These are phyloP conservation scores for Lytechinus pictus DNA, from an alignment of 35 echinoderm and acorn worm species.

Conservation along the genomic window DNA sequence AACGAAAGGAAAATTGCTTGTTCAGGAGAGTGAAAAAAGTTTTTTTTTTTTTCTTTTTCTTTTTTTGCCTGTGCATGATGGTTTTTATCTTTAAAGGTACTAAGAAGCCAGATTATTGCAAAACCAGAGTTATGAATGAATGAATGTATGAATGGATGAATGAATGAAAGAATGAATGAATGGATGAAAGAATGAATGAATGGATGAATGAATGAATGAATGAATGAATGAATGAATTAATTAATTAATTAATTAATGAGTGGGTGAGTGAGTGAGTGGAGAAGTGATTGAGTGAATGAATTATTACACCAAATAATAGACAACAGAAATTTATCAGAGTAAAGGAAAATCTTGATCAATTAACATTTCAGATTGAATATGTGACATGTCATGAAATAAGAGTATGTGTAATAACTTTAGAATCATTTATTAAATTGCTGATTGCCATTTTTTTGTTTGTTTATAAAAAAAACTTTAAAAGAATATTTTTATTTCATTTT, in stretches of 20 bases:
- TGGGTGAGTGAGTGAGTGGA: not conserved
- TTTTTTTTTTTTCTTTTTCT: not conserved
- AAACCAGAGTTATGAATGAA: no score
- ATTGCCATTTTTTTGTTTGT: not conserved
- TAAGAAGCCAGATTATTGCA: not conserved
- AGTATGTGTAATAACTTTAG: not conserved
- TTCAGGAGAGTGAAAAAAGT: not conserved
- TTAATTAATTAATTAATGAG: no score
- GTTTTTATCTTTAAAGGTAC: not conserved
- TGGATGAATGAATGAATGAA: no score
- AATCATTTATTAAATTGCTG: not conserved
- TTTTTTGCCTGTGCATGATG: not conserved
- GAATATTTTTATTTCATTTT: not conserved
- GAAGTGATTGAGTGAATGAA: not conserved
- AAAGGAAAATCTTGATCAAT: no score
- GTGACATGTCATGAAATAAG: not conserved
- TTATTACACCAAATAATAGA: no score
- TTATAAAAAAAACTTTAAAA: not conserved
- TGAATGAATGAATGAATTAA: no score
- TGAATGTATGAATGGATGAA: no score
- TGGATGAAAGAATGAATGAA: no score
- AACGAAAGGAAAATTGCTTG: not conserved
- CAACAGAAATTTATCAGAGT: no score
- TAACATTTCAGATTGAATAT: not conserved
- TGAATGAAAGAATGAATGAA: no score